Base-by-base conservation (phyloP, 2,888 invertebrate genomes). In the Diarsia brunnea region DNA sequence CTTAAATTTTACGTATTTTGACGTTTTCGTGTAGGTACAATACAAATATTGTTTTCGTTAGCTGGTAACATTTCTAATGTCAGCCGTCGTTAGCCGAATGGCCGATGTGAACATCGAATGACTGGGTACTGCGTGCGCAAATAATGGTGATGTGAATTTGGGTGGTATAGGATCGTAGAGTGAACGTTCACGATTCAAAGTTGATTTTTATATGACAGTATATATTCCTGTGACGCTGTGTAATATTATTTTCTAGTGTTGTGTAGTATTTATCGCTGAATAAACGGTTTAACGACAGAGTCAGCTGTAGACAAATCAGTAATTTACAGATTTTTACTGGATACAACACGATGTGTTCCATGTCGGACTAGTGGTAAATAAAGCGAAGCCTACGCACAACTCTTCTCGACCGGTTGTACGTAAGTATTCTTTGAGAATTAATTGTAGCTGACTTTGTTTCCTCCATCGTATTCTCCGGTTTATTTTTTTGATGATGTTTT, bases 321-420 rank as follows among this genome's bases (percentile, higher is more conserved):
- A 91, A 89, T 88, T 91, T 90, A 89, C 84, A 90, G 85, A 90
- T 90, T 91, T 89, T 89, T 91, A 86, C 85, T 89, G 84, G 89
- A 91, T 92, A 92, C 87, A 90, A 90, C 90, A 90, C 88, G 87
- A 89, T 91, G 93, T 91, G 92, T 89, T 90, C 88, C 89, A 91
- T 91, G 91, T 91, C 91, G 92, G 89, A 90, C 89, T 90, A 89
- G 91, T 93, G 89, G 84, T 91, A 92, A 91, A 90, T 92, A 91
- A 89, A 90, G 84, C 87, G 80, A 87, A 89, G 80, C 81, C 81
- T 86, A 84, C 78, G 81, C 81, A 76, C 70, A 74, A 65, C 81
- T 82, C 78, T 71, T 67, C 74, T 79, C 38, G 67, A 69, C 76
- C 68, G 53, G 76, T 81, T 81, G 43, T 73, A 70, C 75, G 89